A percentile compares a stretch with the other conserved stretches of the same genome.
Conservation (phyloP, 2,888 invertebrate genomes). For the Ryuthela nishihirai region DNA sequence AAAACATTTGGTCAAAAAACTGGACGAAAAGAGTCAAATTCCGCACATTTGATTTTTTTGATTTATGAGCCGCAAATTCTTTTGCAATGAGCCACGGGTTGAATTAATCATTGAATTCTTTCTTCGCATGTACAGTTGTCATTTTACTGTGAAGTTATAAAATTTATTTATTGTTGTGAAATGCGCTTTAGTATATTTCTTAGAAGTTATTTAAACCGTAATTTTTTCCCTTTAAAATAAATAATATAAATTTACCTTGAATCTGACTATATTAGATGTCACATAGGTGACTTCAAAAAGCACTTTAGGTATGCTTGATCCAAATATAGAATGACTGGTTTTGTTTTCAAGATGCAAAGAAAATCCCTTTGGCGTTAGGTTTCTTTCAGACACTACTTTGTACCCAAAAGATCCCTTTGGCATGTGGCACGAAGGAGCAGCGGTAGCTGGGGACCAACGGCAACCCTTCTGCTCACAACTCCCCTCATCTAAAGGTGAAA, state of each 20-base stretch:
- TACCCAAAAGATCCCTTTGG: conserved; percentile 13
- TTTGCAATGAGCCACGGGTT: no score
- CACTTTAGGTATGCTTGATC: neutral
- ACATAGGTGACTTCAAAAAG: conserved; percentile 23
- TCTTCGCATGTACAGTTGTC: no score
- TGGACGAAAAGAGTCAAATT: no score
- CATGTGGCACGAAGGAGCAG: conserved; percentile 16
- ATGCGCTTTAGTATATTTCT: no score
- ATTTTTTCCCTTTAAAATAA: no score
- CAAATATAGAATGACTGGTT: neutral
- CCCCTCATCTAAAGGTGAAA: conserved; percentile 44
- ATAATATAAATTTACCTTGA: conserved; percentile 14
- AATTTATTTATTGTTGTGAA: no score
- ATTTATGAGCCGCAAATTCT: no score
- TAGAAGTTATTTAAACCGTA: no score
- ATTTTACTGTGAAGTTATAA: no score
- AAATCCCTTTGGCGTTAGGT: neutral
- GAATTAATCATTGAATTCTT: no score
- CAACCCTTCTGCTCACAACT: conserved; percentile 5
- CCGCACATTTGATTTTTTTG: no score
- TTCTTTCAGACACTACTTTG: neutral
- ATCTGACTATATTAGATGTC: conserved; percentile 28
- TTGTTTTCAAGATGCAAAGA: neutral
- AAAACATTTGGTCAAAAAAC: no score
- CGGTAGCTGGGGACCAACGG: neutral